These are phyloP conservation scores for Lagria hirta DNA, from an alignment of 2,888 invertebrate species.

Conservation along the genomic window DNA sequence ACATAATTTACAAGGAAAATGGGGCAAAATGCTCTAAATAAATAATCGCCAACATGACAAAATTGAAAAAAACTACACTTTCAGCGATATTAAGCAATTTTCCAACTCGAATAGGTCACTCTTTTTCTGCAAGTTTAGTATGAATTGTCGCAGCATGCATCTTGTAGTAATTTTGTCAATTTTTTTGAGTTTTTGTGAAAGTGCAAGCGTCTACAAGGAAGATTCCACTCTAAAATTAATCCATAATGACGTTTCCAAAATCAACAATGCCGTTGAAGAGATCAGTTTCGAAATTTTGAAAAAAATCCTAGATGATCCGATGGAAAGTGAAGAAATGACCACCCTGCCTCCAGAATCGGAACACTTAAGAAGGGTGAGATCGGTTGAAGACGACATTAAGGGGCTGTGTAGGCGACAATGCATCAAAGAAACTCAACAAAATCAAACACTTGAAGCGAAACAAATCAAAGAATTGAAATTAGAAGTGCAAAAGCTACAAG, in stretches of 20 bases:
- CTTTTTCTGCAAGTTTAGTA: background rate
- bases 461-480: slow-evolving; percentile 40
- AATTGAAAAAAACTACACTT: slow-evolving; percentile 3
- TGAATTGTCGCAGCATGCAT: background rate
- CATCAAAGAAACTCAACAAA: slow-evolving; percentile 10
- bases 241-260: slow-evolving; percentile 16
- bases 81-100: slow-evolving; percentile 1
- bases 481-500: slow-evolving; percentile 46
- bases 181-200: slow-evolving; percentile 2
- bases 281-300: slow-evolving; percentile 19
- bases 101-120: background rate
- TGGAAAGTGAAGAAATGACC: slow-evolving; percentile 12
- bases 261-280: slow-evolving; percentile 16
- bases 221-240: slow-evolving; percentile 14
- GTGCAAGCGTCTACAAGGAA: slow-evolving; percentile 8
- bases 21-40: slow-evolving; percentile 2
- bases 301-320: slow-evolving; percentile 5
- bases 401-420: slow-evolving; percentile 7
- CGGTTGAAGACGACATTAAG: slow-evolving; percentile 9
- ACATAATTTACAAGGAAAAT: slow-evolving; percentile 1
- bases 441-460: slow-evolving; percentile 25
- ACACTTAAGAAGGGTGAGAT: slow-evolving; percentile 15
- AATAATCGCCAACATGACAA: slow-evolving; percentile 9
- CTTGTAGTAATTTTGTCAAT: background rate
- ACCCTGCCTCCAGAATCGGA: background rate